A percentile compares a stretch with the other conserved stretches of the same genome.
These are phyloP conservation scores for Pituophis catenifer DNA, from an alignment of 2,113 vertebrate species.

Conservation along the genomic window DNA sequence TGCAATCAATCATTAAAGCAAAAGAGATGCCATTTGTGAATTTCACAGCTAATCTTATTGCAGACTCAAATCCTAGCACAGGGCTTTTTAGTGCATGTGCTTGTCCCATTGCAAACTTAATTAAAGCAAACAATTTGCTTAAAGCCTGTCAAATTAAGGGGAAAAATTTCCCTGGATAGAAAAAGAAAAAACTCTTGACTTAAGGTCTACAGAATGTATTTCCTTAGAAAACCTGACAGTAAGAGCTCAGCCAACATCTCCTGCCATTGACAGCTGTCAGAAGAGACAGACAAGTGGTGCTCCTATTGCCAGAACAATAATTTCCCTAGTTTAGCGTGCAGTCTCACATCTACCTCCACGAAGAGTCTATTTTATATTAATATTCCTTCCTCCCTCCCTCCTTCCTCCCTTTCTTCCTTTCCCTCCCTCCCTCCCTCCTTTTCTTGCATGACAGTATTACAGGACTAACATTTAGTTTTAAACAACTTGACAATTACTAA, in stretches of 20 bases:
- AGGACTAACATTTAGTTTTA: neutral
- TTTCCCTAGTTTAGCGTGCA: conserved; percentile 18
- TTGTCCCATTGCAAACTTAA: conserved; percentile 56
- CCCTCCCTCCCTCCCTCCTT: neutral
- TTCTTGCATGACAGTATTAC: neutral
- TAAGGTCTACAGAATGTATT: conserved; percentile 39
- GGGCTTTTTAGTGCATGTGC: conserved; percentile 33
- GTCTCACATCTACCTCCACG: conserved; percentile 12
- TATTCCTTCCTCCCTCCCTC: neutral
- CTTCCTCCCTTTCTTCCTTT: no score
- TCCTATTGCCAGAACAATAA: conserved; percentile 41
- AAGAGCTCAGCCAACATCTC: conserved; percentile 56
- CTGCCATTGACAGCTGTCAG: conserved; percentile 52
- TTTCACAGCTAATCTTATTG: conserved; percentile 37
- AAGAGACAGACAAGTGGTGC: conserved; percentile 50
- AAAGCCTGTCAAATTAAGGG: conserved; percentile 53
- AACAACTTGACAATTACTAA: neutral
- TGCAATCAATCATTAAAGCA: conserved; percentile 23
- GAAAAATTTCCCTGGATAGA: conserved; percentile 45
- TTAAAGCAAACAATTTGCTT: conserved; percentile 62
- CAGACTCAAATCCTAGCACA: conserved; percentile 32
- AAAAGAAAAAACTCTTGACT: conserved; percentile 37
- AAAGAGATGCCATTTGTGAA: conserved; percentile 33
- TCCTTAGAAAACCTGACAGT: conserved; percentile 55
- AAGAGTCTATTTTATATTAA: neutral